Conservation (phyloP, 2,888 invertebrate genomes). For the Campopleginae sp. region DNA sequence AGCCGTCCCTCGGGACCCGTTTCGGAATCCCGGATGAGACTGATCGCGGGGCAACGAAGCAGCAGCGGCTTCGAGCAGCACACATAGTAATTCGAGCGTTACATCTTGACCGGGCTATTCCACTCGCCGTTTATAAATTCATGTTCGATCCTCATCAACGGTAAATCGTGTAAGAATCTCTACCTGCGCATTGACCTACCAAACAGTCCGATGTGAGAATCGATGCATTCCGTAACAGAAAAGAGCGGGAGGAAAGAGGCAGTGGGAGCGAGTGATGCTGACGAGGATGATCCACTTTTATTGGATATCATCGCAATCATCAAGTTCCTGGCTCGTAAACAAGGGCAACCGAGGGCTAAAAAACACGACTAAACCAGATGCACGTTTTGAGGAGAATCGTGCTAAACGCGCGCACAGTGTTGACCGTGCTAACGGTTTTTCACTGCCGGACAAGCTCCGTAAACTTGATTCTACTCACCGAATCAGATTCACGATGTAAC, state of each 20-base stretch:
- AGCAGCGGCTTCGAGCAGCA: slow-evolving; percentile 41
- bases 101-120: slow-evolving; percentile 25
- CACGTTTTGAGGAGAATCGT: slow-evolving; percentile 53
- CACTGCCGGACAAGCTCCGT: slow-evolving; percentile 51
- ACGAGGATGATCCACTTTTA: slow-evolving; percentile 41
- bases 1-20: slow-evolving; percentile 54
- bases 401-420: slow-evolving; percentile 38
- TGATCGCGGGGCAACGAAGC: slow-evolving; percentile 19
- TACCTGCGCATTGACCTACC: slow-evolving; percentile 31
- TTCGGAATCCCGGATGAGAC: slow-evolving; percentile 60
- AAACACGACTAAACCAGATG: slow-evolving; percentile 39
- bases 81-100: slow-evolving; percentile 56
- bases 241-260: background rate
- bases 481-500: background rate
- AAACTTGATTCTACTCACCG: slow-evolving; percentile 48
- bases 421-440: slow-evolving; percentile 56
- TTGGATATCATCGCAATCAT: slow-evolving; percentile 26
- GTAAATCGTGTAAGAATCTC: slow-evolving; percentile 50
- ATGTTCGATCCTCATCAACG: slow-evolving; percentile 58
- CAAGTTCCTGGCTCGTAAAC: slow-evolving; percentile 19
- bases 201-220: slow-evolving; percentile 5
- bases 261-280: background rate
- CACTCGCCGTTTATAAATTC: slow-evolving; percentile 41
- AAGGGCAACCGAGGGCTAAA: slow-evolving; percentile 12
- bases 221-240: slow-evolving; percentile 16